These are phyloP conservation scores for Naja naja DNA, from an alignment of 2,113 vertebrate species.

Conservation along the genomic window DNA sequence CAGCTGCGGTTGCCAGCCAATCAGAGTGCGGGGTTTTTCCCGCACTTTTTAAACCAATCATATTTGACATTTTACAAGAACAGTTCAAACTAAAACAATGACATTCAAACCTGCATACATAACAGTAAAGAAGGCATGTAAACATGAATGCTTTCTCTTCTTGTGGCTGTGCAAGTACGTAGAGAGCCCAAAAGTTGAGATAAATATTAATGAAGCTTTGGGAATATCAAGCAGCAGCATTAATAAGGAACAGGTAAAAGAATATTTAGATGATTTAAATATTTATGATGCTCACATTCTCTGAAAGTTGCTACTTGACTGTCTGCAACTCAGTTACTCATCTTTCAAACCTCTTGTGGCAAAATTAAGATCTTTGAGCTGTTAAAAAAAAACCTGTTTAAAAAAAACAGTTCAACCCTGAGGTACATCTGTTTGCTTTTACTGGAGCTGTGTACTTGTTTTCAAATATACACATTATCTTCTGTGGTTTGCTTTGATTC, in stretches of 20 bases:
- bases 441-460: neutral
- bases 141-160: constrained; percentile 43
- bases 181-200: constrained; percentile 50
- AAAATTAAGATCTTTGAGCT: constrained; percentile 40
- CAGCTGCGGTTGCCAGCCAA: too few species aligned
- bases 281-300: constrained; percentile 71
- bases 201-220: constrained; percentile 74
- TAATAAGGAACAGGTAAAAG: constrained; percentile 71
- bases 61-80: too few species aligned
- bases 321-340: constrained; percentile 40
- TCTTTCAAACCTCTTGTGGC: constrained; percentile 44
- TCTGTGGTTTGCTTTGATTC: neutral
- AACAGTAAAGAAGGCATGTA: constrained; percentile 26
- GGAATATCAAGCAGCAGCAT: constrained; percentile 70
- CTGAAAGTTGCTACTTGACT: constrained; percentile 11
- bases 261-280: constrained; percentile 74
- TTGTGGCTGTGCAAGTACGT: constrained; percentile 51
- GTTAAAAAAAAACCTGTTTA: neutral
- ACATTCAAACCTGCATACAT: too few species aligned
- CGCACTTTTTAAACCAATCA: too few species aligned
- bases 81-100: too few species aligned
- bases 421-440: neutral
- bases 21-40: too few species aligned
- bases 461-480: neutral
- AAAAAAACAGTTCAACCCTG: neutral